Evolutionary conservation across 2,888 invertebrate species (phyloP).

Genomic region (Lasius platythorax): DNA sequence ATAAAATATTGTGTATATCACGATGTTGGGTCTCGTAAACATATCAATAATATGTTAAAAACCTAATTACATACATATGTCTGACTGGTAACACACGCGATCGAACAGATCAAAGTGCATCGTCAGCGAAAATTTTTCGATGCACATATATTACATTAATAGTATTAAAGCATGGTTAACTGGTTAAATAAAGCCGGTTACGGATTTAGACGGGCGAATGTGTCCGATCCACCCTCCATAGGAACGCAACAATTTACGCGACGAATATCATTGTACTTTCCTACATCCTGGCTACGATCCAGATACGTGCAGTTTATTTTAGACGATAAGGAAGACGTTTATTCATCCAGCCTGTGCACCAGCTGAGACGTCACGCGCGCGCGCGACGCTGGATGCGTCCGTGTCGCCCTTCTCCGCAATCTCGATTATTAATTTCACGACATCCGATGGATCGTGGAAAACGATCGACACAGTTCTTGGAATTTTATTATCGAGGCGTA

Average conservation of each 20-base stretch:
- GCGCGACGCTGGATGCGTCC: constrained; percentile 76
- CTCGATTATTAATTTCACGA: constrained; percentile 71
- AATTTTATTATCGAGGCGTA: constrained; percentile 30
- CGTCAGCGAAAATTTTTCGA: constrained; percentile 33
- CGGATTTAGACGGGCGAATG: not conserved
- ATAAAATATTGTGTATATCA: not conserved
- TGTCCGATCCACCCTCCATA: constrained; percentile 8
- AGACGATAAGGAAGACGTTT: constrained; percentile 85
- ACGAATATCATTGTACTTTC: constrained; percentile 81
- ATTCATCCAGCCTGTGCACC: constrained; percentile 83
- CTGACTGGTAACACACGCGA: not conserved
- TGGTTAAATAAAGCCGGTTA: not conserved
- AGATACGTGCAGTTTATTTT: constrained; percentile 85
- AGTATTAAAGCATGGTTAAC: not conserved
- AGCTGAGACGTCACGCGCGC: constrained; percentile 81
- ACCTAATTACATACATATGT: constrained; percentile 22
- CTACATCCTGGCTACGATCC: constrained; percentile 83
- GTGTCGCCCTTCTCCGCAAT: constrained; percentile 43
- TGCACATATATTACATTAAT: constrained; percentile 26
- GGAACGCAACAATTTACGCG: constrained; percentile 77
- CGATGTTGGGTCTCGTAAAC: not conserved
- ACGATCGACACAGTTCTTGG: constrained; percentile 46
- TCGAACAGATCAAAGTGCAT: constrained; percentile 8
- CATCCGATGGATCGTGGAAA: constrained; percentile 62
- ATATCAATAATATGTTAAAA: not conserved